These are phyloP conservation scores for Canis aureus DNA, from an alignment of 2,113 vertebrate species.

Conservation along the genomic window DNA sequence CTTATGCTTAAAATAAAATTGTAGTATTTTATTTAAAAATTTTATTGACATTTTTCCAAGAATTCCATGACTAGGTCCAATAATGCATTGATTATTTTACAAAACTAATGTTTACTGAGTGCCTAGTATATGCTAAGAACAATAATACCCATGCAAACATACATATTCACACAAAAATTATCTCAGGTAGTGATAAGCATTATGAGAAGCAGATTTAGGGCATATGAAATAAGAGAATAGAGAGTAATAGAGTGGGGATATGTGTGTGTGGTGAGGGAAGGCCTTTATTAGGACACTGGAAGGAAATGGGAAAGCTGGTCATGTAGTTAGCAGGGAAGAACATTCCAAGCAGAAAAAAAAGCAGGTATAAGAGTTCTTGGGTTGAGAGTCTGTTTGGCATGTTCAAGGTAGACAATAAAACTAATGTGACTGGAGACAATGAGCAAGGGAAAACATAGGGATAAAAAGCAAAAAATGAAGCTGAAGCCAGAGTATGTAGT, in stretches of 20 bases:
- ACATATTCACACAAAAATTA: not conserved
- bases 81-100: not conserved
- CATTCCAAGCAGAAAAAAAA: not conserved
- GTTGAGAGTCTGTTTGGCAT: not conserved
- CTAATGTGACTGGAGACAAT: not conserved
- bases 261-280: not conserved
- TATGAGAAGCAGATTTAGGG: not conserved
- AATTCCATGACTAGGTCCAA: not conserved
- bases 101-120: not conserved
- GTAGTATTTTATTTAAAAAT: not conserved
- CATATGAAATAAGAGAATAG: not conserved
- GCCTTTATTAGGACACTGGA: not conserved
- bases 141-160: not conserved
- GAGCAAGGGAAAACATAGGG: not conserved
- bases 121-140: not conserved
- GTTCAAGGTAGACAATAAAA: not conserved
- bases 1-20: not conserved
- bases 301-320: not conserved
- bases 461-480: not conserved
- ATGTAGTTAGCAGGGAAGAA: not conserved
- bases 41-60: not conserved
- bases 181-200: not conserved
- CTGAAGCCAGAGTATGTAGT: not conserved
- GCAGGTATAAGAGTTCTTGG: not conserved
- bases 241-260: not conserved